Percentiles rank a stretch among this genome's conserved stretches.
These are phyloP conservation scores for Ptychodera flava DNA, from an alignment of 35 echinoderm and acorn worm species.

Conservation along the genomic window DNA sequence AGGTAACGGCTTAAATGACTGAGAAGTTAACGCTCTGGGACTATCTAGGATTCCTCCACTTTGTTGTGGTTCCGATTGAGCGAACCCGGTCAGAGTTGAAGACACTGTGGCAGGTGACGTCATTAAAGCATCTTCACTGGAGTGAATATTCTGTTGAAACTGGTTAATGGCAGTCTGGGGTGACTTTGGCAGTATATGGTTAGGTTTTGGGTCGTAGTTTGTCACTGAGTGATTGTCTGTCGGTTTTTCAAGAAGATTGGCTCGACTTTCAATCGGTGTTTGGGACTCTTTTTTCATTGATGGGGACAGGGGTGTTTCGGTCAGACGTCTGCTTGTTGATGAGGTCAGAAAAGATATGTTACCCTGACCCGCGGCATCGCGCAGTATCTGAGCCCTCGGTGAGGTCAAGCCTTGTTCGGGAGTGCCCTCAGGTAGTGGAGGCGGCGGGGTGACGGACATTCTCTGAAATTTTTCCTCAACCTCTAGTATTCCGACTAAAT, in stretches of 20 bases:
- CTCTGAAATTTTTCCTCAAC: not conserved
- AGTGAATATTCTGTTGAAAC: not conserved
- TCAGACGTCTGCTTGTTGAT: not conserved
- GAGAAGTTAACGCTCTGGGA: not conserved
- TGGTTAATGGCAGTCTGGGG: not conserved
- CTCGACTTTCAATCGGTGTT: not conserved
- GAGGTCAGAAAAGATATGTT: not conserved
- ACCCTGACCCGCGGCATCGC: not conserved
- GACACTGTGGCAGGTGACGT: not conserved
- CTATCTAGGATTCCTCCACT: not conserved
- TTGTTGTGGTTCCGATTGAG: not conserved
- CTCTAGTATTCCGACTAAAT: not conserved
- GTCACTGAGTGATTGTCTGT: too few species aligned
- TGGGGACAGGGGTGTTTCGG: not conserved
- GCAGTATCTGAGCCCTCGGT: not conserved
- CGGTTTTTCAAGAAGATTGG: not conserved
- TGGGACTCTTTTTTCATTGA: not conserved
- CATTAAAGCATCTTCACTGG: not conserved
- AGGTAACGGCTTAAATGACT: not conserved
- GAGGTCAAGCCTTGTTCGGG: not conserved
- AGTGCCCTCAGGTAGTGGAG: not conserved
- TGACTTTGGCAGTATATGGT: not conserved
- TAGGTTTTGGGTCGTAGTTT: not conserved
- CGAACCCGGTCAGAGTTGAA: not conserved
- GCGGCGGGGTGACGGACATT: not conserved